Evolutionary conservation across 2,888 invertebrate genomes (phyloP).

Genomic region (Anthrax anthrax): DNA sequence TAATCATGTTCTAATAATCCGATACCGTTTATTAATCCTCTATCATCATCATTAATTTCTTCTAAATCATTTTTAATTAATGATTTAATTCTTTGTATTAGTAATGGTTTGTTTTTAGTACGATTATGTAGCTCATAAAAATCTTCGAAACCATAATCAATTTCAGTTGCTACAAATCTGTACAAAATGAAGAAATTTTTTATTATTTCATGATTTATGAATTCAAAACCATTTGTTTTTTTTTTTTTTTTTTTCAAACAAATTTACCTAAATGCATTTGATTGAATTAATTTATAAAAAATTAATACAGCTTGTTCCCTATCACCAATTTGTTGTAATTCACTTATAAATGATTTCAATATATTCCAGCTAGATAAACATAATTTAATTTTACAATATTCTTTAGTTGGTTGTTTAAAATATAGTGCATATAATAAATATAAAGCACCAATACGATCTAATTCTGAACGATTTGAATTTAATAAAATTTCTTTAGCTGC

Average conservation of each 20-base stretch:
- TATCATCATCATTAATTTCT: neutral
- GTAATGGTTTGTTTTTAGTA: neutral
- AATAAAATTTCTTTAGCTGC: slow-evolving; percentile 4
- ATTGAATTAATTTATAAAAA: slow-evolving; percentile 11
- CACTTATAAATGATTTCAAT: slow-evolving; percentile 7
- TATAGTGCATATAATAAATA: slow-evolving; percentile 12
- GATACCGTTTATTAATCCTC: slow-evolving; percentile 5
- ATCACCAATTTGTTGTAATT: neutral
- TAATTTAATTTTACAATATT: slow-evolving; percentile 10
- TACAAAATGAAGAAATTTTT: neutral
- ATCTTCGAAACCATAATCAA: slow-evolving; percentile 7
- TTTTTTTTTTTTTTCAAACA: neutral
- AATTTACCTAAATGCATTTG: neutral
- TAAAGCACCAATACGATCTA: slow-evolving; percentile 8
- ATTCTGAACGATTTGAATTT: neutral
- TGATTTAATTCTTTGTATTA: neutral
- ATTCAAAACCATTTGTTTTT: too few relatives aligned
- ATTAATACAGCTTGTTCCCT: slow-evolving; percentile 9
- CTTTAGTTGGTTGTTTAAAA: slow-evolving; percentile 12
- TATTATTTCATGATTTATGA: too few relatives aligned
- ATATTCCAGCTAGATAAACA: slow-evolving; percentile 8
- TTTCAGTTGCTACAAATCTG: slow-evolving; percentile 6
- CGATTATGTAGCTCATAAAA: neutral
- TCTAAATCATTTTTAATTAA: neutral
- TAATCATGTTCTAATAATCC: slow-evolving; percentile 10